phyloP scores from a whole-genome alignment of 2,888 invertebrate species.

The Keiferia lycopersicella region DNA sequence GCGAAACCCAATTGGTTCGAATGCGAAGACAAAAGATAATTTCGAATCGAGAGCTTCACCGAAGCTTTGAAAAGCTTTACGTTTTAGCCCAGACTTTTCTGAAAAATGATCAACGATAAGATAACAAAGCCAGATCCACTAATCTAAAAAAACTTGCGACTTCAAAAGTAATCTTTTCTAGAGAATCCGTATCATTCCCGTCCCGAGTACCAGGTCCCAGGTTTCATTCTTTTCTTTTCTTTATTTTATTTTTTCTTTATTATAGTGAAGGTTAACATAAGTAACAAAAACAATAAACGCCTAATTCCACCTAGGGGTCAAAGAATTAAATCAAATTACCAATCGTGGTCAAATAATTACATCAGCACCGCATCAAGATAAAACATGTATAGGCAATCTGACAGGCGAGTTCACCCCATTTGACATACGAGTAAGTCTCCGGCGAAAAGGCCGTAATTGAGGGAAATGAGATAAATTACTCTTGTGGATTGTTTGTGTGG shows the following conservation, averaged over 20 bases:
- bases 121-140: background rate
- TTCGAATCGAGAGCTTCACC: background rate
- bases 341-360: conserved; percentile 23
- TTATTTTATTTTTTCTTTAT: background rate
- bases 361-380: conserved; percentile 39
- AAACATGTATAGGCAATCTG: conserved; percentile 53
- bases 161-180: too few relatives aligned
- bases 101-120: background rate
- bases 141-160: background rate
- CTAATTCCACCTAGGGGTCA: conserved; percentile 8
- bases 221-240: too few relatives aligned
- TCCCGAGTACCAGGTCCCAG: too few relatives aligned
- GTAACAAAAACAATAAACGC: conserved; percentile 9
- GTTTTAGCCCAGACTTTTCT: background rate
- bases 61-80: background rate
- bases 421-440: conserved; percentile 55
- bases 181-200: too few relatives aligned
- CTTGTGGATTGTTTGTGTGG: conserved; percentile 54
- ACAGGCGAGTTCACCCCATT: conserved; percentile 56
- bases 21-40: background rate
- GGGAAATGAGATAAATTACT: conserved; percentile 75
- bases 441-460: conserved; percentile 70
- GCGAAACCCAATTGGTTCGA: conserved; percentile 53
- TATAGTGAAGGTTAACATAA: background rate
- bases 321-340: conserved; percentile 21